Percentiles rank a stretch among this genome's conserved stretches.
These are phyloP conservation scores for Junonia oenone DNA, from an alignment of 2,888 invertebrate genomes.

Conservation along the genomic window DNA sequence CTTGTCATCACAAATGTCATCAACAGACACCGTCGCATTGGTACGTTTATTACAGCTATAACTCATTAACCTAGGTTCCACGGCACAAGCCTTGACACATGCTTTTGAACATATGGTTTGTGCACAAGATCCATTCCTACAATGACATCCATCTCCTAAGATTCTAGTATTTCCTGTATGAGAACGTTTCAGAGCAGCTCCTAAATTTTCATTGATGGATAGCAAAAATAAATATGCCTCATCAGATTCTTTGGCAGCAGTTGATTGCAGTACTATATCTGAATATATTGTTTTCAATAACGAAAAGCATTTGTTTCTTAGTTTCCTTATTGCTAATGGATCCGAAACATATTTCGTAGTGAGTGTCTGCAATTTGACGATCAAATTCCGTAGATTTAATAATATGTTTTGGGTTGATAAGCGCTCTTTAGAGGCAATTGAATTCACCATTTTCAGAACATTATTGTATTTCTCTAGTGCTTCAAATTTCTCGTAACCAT, in stretches of 20 bases:
- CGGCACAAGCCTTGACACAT: constrained; percentile 49
- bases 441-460: constrained; percentile 39
- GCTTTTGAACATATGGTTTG: constrained; percentile 41
- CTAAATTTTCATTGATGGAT: constrained; percentile 45
- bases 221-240: constrained; percentile 42
- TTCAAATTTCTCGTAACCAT: constrained; percentile 41
- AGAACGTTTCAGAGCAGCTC: constrained; percentile 50
- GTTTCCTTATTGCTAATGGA: constrained; percentile 31
- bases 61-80: constrained; percentile 43
- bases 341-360: constrained; percentile 35
- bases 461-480: constrained; percentile 42
- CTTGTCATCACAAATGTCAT: constrained; percentile 50
- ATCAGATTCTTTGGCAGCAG: constrained; percentile 35
- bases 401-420: constrained; percentile 35
- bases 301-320: constrained; percentile 45
- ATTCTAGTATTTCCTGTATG: constrained; percentile 51
- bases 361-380: constrained; percentile 40
- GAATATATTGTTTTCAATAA: constrained; percentile 43
- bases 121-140: constrained; percentile 45
- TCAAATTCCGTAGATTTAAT: constrained; percentile 33
- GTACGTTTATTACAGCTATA: constrained; percentile 41
- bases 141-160: constrained; percentile 45
- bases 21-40: constrained; percentile 40
- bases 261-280: constrained; percentile 32
- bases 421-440: constrained; percentile 39